Base-by-base conservation (phyloP, 2,797 vertebrate genomes). In the Chanos chanos region DNA sequence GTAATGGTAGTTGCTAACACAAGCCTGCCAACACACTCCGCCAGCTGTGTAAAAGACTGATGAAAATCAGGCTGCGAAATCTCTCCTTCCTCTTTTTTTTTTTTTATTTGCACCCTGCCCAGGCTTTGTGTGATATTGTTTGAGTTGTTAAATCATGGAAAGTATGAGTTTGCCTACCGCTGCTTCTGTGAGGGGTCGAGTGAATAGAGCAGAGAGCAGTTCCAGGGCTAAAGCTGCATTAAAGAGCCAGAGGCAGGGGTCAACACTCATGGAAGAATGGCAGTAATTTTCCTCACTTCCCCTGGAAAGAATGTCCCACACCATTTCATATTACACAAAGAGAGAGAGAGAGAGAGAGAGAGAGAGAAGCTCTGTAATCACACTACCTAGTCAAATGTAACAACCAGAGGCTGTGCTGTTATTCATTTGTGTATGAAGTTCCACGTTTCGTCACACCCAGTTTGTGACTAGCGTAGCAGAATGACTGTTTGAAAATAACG, bases 241-340 rank as follows among this genome's bases (percentile, higher is more conserved):
- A 25, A 27, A 61, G 43, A 34, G 34, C 33, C 61, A 33, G 7
- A 8, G 18, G 5, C 19, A 1, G 50, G 54, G 34, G 44, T 43
- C 30, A 40, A 24, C 13, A 10, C 53, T 33, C 25, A 12, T 44
- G 57, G 40, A 68, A 71, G 71, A 77, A 76, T 73, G 54, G 34
- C 66, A 69, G 73, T 71, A 73, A 73, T 80, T 64, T 66, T 50
- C 66, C 50, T 75, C 61, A 63, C 51, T 70, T 75, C 68, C 74
- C 54, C 34, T 71, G 68, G 74, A 73, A 73, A 68, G 44, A 75
- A 64, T 56, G 16, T 41, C 18, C 27, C 7, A 3, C 8, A 28
- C n/a, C 8, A 22, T 28, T n/a, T n/a, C n/a, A n/a, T n/a, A n/a
- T n/a, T n/a, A n/a, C n/a, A n/a, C n/a, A n/a, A n/a, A 2, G 33